Percentiles rank a stretch among this genome's conserved stretches.
Conservation (phyloP, 1,140 invertebrate genomes). For the Monochamus saltuarius region DNA sequence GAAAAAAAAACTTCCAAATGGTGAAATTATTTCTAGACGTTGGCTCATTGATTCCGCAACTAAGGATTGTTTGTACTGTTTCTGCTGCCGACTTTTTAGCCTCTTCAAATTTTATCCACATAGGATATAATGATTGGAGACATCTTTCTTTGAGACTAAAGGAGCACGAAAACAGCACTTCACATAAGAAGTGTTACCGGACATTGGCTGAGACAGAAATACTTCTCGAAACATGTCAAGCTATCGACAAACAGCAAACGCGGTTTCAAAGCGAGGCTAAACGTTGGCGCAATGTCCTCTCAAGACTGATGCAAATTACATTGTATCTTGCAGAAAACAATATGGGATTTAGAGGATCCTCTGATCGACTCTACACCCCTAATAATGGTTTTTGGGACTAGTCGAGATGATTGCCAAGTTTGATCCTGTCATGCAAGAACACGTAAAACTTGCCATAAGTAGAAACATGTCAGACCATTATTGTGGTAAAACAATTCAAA, state of each 20-base stretch:
- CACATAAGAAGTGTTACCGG: no score
- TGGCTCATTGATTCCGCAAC: no score
- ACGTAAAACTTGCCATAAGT: neutral
- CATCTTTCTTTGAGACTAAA: no score
- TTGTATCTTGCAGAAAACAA: slow-evolving; percentile 16
- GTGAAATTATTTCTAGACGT: neutral
- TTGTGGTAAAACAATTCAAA: slow-evolving; percentile 8
- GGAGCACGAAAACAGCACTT: no score
- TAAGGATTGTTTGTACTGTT: no score
- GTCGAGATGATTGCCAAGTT: slow-evolving; percentile 12
- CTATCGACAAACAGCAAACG: no score
- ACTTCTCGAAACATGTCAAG: no score
- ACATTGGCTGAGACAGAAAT: no score
- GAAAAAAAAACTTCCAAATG: slow-evolving; percentile 8
- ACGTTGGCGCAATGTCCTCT: slow-evolving; percentile 12
- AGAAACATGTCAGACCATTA: slow-evolving; percentile 2
- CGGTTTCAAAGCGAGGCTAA: no score
- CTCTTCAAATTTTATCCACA: no score
- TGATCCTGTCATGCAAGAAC: slow-evolving; percentile 11
- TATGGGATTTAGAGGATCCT: slow-evolving; percentile 1
- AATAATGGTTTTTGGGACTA: slow-evolving; percentile 13
- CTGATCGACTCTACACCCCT: slow-evolving; percentile 3
- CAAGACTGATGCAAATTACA: slow-evolving; percentile 6
- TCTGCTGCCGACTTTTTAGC: no score
- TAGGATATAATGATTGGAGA: no score